A percentile compares a stretch with the other conserved stretches of the same genome.
Conservation (phyloP, 2,113 vertebrate species). For the Leucoraja erinaceus region DNA sequence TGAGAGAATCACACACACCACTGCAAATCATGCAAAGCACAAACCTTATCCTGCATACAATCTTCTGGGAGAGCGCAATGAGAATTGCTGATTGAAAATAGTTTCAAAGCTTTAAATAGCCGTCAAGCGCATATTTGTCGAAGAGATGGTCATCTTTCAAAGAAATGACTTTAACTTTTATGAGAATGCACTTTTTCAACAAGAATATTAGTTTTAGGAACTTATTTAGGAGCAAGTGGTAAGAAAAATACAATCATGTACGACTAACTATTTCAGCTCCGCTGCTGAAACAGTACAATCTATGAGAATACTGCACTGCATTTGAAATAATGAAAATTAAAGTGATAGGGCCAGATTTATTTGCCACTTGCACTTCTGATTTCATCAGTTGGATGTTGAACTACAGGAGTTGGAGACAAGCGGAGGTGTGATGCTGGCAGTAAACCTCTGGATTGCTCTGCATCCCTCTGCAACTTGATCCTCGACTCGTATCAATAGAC, state of each 20-base stretch:
- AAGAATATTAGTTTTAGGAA: not conserved
- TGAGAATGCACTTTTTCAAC: not conserved
- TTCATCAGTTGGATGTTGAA: no score
- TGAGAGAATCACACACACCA: not conserved
- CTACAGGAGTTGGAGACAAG: no score
- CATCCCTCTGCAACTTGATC: no score
- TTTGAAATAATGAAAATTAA: not conserved
- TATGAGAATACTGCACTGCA: not conserved
- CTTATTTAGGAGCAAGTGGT: not conserved
- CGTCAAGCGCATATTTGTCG: not conserved
- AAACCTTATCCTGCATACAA: not conserved
- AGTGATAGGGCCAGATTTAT: not conserved
- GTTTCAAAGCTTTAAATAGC: not conserved
- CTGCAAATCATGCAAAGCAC: not conserved
- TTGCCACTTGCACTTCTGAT: no score
- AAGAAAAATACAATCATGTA: not conserved
- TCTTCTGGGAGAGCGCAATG: not conserved
- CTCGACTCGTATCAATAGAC: no score
- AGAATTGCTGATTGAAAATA: not conserved
- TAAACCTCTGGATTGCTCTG: no score
- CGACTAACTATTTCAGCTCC: not conserved
- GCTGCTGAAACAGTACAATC: not conserved
- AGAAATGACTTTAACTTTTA: not conserved
- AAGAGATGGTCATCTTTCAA: not conserved
- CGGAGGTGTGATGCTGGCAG: no score